Base-by-base conservation (phyloP, 1,140 invertebrate genomes). In the Aethina tumida region DNA sequence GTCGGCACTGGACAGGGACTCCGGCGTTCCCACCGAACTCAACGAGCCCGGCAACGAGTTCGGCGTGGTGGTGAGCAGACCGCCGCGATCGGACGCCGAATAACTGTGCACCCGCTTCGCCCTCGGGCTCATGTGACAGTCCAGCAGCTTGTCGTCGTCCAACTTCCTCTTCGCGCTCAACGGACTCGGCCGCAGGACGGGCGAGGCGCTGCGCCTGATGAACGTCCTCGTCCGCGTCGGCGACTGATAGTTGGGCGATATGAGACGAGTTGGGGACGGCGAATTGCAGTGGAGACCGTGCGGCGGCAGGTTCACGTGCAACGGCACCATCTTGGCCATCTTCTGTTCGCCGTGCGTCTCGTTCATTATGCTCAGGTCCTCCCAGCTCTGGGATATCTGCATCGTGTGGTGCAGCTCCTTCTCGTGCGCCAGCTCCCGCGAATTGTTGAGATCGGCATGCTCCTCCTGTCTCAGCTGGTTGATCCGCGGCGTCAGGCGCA, bases 341-440 rank as follows among this genome's bases (percentile, higher is more conserved):
- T 47, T 47, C 4, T 35, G 26, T 30, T 66, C 65, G 36, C 62
- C 55, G 15, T 67, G 63, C 20, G 68, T 69, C 51, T 78, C 75
- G 3, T 71, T 69, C 42, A 87, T 79, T 17, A 91, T 63, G 0
- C 80, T 81, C 3, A 92, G 68, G 65, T 91, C 86, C 62, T 91
- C 86, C 73, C 83, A 90, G 10, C 86, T 90, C 57, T 86, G 85
- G 1, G 86, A 90, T 63, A 92, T 90, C 60, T 86, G 82, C 71
- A 93, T 86, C 43, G 84, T 79, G 53, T 78, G 80, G 56, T 89
- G 83, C 33, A 88, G 73, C 65, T 91, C 85, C 28, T 81, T 74
- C 67, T 94, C 88, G 62, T 90, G 86, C n/a, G 84, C 85, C 25
- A 82, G 78, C 66, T 93, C 89, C 31, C 86, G 68, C 28, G 73